Conservation (phyloP, 2,888 invertebrate species). For the Pardosa pseudoannulata region DNA sequence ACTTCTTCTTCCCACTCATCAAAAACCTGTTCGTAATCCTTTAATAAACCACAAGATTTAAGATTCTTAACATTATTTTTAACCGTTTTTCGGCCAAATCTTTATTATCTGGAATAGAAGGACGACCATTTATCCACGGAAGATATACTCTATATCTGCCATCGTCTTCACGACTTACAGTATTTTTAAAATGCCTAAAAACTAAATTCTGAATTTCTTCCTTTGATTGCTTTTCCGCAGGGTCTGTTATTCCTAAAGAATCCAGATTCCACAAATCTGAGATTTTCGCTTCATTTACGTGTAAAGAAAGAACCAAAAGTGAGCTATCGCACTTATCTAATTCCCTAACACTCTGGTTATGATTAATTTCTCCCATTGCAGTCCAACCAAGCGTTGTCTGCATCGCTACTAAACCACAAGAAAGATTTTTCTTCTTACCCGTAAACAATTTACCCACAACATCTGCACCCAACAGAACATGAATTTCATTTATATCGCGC, state of each 20-base stretch:
- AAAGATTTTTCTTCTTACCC: neutral
- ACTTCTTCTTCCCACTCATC: constrained; percentile 22
- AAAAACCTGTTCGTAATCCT: too few relatives aligned
- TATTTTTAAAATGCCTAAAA: too few relatives aligned
- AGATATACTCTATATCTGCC: neutral
- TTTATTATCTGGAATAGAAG: neutral
- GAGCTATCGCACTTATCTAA: neutral
- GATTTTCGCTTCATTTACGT: neutral
- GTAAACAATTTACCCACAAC: neutral
- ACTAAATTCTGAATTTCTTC: neutral
- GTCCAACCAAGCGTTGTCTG: neutral
- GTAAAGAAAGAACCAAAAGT: neutral
- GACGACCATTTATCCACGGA: too few relatives aligned
- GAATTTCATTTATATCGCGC: too few relatives aligned
- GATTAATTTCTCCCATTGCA: too few relatives aligned
- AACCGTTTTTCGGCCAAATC: too few relatives aligned
- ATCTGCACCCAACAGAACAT: neutral
- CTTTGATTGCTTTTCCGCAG: too few relatives aligned
- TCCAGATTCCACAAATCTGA: neutral
- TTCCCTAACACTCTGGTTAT: too few relatives aligned
- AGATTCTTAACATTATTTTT: too few relatives aligned
- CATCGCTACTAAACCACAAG: neutral
- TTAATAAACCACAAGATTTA: too few relatives aligned
- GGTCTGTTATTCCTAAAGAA: too few relatives aligned
- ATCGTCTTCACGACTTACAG: too few relatives aligned